Evolutionary conservation across 35 echinoderm and acorn worm genomes (phyloP).

Genomic region (Apostichopus japonicus): DNA sequence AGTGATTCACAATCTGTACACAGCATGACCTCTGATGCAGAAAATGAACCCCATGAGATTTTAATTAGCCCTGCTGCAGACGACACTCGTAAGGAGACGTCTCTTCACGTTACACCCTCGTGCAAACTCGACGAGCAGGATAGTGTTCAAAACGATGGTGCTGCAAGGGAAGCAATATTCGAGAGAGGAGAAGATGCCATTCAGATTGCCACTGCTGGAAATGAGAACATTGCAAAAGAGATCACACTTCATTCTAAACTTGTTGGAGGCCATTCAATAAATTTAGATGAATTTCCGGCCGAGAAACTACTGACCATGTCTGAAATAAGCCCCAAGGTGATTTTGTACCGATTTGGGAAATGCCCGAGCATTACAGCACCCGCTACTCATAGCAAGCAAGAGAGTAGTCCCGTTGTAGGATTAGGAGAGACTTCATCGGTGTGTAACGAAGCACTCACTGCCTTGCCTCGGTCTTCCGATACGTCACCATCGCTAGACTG

Average conservation of each 20-base stretch:
- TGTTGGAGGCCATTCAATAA: not conserved
- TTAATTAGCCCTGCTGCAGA: no score
- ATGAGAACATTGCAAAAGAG: not conserved
- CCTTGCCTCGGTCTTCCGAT: not conserved
- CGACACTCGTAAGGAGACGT: no score
- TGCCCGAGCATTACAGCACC: not conserved
- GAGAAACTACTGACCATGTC: slow-evolving; percentile 3
- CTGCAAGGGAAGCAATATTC: not conserved
- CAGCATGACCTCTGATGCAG: not conserved
- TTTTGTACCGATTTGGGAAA: slow-evolving; percentile 42
- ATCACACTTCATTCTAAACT: not conserved
- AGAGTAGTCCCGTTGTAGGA: not conserved
- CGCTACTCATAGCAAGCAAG: not conserved
- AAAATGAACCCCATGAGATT: no score
- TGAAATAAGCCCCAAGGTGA: not conserved
- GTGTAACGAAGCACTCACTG: not conserved
- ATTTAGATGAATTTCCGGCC: slow-evolving; percentile 23
- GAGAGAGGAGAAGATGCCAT: not conserved
- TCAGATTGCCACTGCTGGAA: not conserved
- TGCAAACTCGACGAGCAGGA: not conserved
- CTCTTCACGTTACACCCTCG: not conserved
- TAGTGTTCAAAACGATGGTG: not conserved
- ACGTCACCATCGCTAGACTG: not conserved
- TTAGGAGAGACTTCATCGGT: not conserved
- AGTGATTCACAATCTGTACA: not conserved